These are phyloP conservation scores for Andricus curvator DNA, from an alignment of 2,888 invertebrate genomes.

Conservation along the genomic window DNA sequence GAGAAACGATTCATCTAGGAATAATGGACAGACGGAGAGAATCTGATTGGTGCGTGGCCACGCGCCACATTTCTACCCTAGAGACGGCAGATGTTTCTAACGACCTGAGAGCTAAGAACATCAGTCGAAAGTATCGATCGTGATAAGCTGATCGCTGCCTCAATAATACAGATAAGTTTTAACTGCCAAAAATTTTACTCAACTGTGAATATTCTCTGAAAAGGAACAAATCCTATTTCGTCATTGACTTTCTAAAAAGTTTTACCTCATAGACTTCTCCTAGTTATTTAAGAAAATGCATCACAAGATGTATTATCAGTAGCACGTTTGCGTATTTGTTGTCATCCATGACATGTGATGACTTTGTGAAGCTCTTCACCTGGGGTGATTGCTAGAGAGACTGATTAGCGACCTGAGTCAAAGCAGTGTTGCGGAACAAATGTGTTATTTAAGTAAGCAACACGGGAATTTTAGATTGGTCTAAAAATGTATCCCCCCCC, in stretches of 20 bases:
- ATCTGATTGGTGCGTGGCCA: conserved; percentile 68
- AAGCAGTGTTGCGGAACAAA: no score
- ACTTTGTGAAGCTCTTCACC: no score
- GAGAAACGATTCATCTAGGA: conserved; percentile 59
- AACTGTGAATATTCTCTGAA: not conserved
- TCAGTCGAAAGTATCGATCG: conserved; percentile 70
- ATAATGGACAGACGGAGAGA: conserved; percentile 60
- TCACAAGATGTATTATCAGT: no score
- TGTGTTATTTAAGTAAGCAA: no score
- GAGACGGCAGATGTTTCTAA: conserved; percentile 75
- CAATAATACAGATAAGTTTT: conserved; percentile 54
- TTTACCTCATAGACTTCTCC: no score
- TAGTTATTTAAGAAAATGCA: not conserved
- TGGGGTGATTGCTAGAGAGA: no score
- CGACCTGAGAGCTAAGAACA: conserved; percentile 64
- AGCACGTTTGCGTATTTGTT: no score
- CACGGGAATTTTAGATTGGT: no score
- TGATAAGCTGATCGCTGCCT: conserved; percentile 67
- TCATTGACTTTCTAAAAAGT: not conserved
- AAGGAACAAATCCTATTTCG: not conserved
- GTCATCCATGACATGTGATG: no score
- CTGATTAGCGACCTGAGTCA: no score
- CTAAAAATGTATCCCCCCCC: no score
- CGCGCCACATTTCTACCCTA: conserved; percentile 70
- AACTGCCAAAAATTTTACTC: conserved; percentile 31